Conservation (phyloP, 1,140 invertebrate genomes). For the Oncopodura yosiiana region DNA sequence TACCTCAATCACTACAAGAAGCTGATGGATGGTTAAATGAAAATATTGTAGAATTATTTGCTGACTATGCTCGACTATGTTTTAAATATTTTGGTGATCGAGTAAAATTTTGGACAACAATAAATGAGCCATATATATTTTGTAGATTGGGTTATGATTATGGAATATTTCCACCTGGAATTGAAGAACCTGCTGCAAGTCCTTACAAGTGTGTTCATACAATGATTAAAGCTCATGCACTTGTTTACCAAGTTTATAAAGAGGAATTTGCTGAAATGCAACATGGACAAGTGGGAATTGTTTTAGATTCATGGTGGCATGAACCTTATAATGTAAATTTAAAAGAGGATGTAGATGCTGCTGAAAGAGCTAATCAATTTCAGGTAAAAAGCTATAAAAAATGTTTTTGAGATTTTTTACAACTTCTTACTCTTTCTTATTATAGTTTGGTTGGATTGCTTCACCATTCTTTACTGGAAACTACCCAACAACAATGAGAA, state of each 20-base stretch:
- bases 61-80: constrained; percentile 39
- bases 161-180: constrained; percentile 17
- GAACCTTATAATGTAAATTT: constrained; percentile 14
- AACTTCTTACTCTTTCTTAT: not conserved
- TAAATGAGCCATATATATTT: constrained; percentile 40
- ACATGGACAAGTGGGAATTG: constrained; percentile 22
- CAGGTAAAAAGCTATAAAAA: not conserved
- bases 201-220: constrained; percentile 23
- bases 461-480: constrained; percentile 29
- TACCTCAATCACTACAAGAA: constrained; percentile 36
- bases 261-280: constrained; percentile 12
- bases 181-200: not conserved
- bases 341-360: constrained; percentile 7
- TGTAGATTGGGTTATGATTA: constrained; percentile 38
- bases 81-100: constrained; percentile 39
- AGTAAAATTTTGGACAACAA: constrained; percentile 42
- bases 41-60: constrained; percentile 36
- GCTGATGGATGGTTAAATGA: constrained; percentile 41
- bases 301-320: constrained; percentile 13
- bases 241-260: constrained; percentile 14
- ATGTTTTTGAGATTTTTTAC: no score
- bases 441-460: constrained; percentile 21
- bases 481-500: constrained; percentile 38
- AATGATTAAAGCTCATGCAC: constrained; percentile 22
- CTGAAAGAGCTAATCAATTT: constrained; percentile 16